Evolutionary conservation across 1,140 invertebrate genomes (phyloP).

Genomic region (Archegozetes longisetosus): DNA sequence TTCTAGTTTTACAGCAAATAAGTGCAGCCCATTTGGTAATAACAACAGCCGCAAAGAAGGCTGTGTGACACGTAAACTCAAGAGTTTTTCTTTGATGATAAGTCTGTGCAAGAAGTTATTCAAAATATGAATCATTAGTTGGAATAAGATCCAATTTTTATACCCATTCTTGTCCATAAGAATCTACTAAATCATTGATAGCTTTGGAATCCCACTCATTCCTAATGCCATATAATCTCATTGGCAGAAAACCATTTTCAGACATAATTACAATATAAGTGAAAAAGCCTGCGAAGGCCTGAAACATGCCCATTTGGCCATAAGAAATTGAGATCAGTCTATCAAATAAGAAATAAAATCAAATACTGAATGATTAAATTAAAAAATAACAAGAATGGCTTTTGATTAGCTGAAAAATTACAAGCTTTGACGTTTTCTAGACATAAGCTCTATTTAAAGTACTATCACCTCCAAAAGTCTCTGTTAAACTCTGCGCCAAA

Average conservation of each 20-base stretch:
- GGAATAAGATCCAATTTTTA: too few species aligned
- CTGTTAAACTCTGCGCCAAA: too few species aligned
- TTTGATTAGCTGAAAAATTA: too few species aligned
- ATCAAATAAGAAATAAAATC: constrained; percentile 37
- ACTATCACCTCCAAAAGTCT: too few species aligned
- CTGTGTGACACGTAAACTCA: constrained; percentile 93
- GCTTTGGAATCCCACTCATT: constrained; percentile 91
- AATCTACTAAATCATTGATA: constrained; percentile 96
- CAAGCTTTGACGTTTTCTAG: too few species aligned
- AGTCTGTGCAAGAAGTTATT: constrained; percentile 5
- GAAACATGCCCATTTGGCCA: constrained; percentile 98
- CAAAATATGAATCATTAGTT: background rate
- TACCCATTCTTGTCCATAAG: constrained; percentile 42
- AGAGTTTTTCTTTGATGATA: constrained; percentile 54
- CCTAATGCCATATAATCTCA: constrained; percentile 68
- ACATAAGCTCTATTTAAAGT: too few species aligned
- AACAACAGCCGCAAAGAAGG: constrained; percentile 95
- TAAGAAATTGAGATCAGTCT: constrained; percentile 56
- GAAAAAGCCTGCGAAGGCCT: constrained; percentile 97
- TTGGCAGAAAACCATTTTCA: constrained; percentile 88
- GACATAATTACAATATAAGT: constrained; percentile 98
- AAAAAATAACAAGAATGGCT: too few species aligned
- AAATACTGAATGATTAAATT: constrained; percentile 32
- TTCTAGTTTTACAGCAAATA: constrained; percentile 92
- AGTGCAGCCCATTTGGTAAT: constrained; percentile 96